Evolutionary conservation across 2,888 invertebrate genomes (phyloP).

Genomic region (Chirona hameri): DNA sequence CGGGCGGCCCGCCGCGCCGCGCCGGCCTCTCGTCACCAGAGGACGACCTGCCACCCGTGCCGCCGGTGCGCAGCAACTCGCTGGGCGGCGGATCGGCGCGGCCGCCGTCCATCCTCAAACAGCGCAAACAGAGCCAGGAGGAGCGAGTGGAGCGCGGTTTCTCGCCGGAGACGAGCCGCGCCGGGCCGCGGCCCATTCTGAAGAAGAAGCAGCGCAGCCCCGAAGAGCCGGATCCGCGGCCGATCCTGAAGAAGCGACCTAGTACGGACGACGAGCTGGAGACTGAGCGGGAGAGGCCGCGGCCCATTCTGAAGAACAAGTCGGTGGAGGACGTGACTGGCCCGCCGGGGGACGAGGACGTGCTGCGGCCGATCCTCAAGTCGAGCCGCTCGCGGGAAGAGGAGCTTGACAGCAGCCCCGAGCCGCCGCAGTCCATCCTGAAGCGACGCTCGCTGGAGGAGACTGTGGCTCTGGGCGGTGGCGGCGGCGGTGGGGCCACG

Average conservation of each 20-base stretch:
- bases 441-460: conserved; percentile 69
- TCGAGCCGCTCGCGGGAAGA: conserved; percentile 84
- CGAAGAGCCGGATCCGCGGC: conserved; percentile 59
- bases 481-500: too few species aligned
- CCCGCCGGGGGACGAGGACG: conserved; percentile 35
- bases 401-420: conserved; percentile 78
- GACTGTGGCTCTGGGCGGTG: conserved; percentile 52
- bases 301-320: conserved; percentile 72
- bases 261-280: conserved; percentile 66
- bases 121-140: conserved; percentile 61
- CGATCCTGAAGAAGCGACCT: conserved; percentile 83
- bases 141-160: conserved; percentile 58
- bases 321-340: conserved; percentile 51
- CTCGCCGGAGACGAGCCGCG: conserved; percentile 58
- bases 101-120: conserved; percentile 52
- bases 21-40: conserved; percentile 31
- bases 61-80: conserved; percentile 34
- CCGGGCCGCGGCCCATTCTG: conserved; percentile 61
- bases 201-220: conserved; percentile 80
- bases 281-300: conserved; percentile 66
- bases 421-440: conserved; percentile 73
- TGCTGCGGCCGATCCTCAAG: conserved; percentile 40
- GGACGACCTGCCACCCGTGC: conserved; percentile 24
- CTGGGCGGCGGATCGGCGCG: conserved; percentile 50
- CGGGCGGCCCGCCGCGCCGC: conserved; percentile 5